A percentile compares a stretch with the other conserved stretches of the same genome.
Conservation (phyloP, 2,888 invertebrate species). For the Lasius platythorax region DNA sequence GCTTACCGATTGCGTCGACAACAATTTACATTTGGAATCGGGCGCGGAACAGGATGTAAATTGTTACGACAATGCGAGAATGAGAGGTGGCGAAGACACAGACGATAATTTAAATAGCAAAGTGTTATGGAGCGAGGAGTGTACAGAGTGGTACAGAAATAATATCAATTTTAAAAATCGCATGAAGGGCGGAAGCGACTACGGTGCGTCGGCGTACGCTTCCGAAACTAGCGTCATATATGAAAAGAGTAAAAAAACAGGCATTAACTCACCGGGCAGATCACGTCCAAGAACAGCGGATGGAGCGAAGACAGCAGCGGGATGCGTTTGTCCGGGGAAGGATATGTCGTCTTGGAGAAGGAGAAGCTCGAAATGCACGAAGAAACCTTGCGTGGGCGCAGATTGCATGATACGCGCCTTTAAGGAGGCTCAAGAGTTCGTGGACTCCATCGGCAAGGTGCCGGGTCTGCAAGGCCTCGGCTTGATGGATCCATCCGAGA, state of each 20-base stretch:
- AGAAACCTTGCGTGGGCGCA: slow-evolving; percentile 75
- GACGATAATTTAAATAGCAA: slow-evolving; percentile 41
- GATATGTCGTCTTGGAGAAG: slow-evolving; percentile 50
- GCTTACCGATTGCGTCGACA: slow-evolving; percentile 68
- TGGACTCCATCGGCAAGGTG: slow-evolving; percentile 80
- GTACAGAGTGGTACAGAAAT: slow-evolving; percentile 58
- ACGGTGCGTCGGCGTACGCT: slow-evolving; percentile 32
- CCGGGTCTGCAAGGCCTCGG: slow-evolving; percentile 80
- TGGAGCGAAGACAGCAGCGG: not conserved
- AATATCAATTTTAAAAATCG: slow-evolving; percentile 49
- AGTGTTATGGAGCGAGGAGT: slow-evolving; percentile 55
- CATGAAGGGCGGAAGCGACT: slow-evolving; percentile 66
- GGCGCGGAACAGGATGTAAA: slow-evolving; percentile 38
- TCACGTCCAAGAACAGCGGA: slow-evolving; percentile 26
- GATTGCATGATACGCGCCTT: slow-evolving; percentile 80
- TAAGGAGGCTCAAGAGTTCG: slow-evolving; percentile 81
- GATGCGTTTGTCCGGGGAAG: slow-evolving; percentile 66
- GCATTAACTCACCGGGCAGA: not conserved
- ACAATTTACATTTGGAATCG: slow-evolving; percentile 44
- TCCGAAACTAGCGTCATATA: slow-evolving; percentile 42
- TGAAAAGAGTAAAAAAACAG: slow-evolving; percentile 7
- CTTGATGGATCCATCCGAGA: slow-evolving; percentile 80
- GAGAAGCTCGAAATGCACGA: slow-evolving; percentile 65
- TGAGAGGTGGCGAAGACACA: slow-evolving; percentile 75
- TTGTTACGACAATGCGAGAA: slow-evolving; percentile 56